Evolutionary conservation across 2,888 invertebrate species (phyloP).

Genomic region (Ophioninae sp.): DNA sequence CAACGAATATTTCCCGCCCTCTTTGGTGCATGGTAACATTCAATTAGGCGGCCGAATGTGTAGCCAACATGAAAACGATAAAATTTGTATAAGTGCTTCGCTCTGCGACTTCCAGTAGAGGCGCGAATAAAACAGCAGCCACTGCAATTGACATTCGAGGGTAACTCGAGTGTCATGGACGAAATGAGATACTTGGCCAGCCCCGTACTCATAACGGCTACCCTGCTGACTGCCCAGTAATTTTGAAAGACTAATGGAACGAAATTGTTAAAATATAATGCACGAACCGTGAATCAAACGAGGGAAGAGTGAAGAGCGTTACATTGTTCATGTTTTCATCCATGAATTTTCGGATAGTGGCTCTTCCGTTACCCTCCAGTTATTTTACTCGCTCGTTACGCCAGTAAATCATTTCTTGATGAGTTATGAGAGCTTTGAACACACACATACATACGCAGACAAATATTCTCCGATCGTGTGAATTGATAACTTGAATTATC

Average conservation of each 20-base stretch:
- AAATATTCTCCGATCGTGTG: background rate
- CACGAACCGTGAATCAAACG: background rate
- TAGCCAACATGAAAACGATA: constrained; percentile 58
- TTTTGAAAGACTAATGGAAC: constrained; percentile 41
- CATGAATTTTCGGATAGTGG: background rate
- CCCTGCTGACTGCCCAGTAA: constrained; percentile 53
- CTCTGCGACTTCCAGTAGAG: constrained; percentile 28
- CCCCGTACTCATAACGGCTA: constrained; percentile 45
- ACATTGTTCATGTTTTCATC: constrained; percentile 16
- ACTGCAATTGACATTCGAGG: constrained; percentile 30
- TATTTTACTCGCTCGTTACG: background rate
- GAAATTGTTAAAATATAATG: constrained; percentile 41
- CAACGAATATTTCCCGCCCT: background rate
- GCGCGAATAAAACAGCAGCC: constrained; percentile 41
- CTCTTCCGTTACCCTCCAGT: background rate
- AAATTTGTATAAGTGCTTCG: constrained; percentile 39
- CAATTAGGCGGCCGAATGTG: constrained; percentile 66
- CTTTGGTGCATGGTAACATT: constrained; percentile 43
- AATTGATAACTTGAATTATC: background rate
- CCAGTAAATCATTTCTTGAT: background rate
- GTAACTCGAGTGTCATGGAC: constrained; percentile 28
- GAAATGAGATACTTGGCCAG: constrained; percentile 54
- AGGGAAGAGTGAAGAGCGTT: constrained; percentile 10
- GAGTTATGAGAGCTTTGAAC: background rate
- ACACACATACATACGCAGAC: background rate